These are phyloP conservation scores for Apodemia mormo DNA, from an alignment of 2,888 invertebrate genomes.

Conservation along the genomic window DNA sequence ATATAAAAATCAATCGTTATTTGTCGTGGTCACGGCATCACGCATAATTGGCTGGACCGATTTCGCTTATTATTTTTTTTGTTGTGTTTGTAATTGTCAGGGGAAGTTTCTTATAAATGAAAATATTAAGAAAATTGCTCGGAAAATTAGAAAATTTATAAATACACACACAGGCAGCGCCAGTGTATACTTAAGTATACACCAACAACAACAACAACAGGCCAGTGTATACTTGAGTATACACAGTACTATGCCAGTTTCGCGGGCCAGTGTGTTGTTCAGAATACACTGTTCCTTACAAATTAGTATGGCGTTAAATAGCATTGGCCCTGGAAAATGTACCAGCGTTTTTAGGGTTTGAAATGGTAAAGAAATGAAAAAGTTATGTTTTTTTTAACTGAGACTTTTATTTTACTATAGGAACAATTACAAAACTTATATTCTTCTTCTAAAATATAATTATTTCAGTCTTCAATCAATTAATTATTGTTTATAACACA, in stretches of 20 bases:
- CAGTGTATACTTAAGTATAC: conserved; percentile 5
- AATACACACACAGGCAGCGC: not conserved
- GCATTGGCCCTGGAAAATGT: not conserved
- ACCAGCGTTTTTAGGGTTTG: not conserved
- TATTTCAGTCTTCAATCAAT: not conserved
- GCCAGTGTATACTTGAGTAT: not conserved
- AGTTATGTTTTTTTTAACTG: not conserved
- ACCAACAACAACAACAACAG: not conserved
- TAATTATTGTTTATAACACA: not conserved
- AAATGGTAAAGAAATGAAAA: not conserved
- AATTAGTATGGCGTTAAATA: not conserved
- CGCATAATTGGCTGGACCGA: too few species aligned
- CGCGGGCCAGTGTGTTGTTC: not conserved
- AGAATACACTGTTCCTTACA: conserved; percentile 5
- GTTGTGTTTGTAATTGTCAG: too few species aligned
- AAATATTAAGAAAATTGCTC: too few species aligned
- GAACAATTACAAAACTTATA: not conserved
- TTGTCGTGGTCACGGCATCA: too few species aligned
- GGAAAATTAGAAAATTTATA: too few species aligned
- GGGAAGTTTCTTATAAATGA: too few species aligned
- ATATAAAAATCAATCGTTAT: too few species aligned
- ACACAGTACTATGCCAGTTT: conserved; percentile 8
- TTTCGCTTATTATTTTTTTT: too few species aligned
- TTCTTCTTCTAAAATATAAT: too few species aligned
- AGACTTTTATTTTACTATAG: not conserved